Evolutionary conservation across 2,888 invertebrate genomes (phyloP).

Genomic region (Thyatira batis): DNA sequence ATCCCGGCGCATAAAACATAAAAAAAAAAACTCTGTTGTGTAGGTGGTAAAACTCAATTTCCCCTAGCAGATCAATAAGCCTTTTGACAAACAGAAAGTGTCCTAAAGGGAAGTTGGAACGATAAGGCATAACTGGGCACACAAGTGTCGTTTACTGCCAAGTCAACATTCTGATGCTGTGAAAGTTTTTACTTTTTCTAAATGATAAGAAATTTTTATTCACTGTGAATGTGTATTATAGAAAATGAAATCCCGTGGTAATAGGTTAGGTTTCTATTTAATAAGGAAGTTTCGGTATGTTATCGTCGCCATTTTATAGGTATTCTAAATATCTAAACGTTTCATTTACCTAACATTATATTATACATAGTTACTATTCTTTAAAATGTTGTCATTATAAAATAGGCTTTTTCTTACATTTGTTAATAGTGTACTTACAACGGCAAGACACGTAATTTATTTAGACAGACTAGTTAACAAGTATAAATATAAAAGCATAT

Average conservation of each 20-base stretch:
- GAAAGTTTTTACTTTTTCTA: slow-evolving; percentile 17
- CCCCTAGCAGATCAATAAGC: slow-evolving; percentile 10
- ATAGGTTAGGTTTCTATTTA: too few relatives aligned
- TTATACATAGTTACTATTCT: too few relatives aligned
- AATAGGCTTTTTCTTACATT: too few relatives aligned
- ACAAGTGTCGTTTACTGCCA: slow-evolving; percentile 31
- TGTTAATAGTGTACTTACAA: too few relatives aligned
- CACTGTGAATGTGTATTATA: too few relatives aligned
- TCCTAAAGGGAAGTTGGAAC: slow-evolving; percentile 34
- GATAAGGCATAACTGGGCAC: slow-evolving; percentile 34
- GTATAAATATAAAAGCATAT: slow-evolving; percentile 1
- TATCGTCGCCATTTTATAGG: too few relatives aligned
- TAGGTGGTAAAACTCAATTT: slow-evolving; percentile 2
- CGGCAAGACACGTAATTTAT: not conserved
- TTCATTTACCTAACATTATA: too few relatives aligned
- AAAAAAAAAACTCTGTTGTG: slow-evolving; percentile 1
- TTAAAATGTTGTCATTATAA: too few relatives aligned
- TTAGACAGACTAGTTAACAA: not conserved
- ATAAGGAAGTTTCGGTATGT: too few relatives aligned
- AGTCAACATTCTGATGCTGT: slow-evolving; percentile 24
- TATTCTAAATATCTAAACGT: too few relatives aligned
- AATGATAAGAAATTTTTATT: not conserved
- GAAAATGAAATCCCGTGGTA: too few relatives aligned
- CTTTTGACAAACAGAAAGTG: slow-evolving; percentile 33
- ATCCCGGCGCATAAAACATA: not conserved